Percentiles rank a stretch among this genome's conserved stretches.
These are phyloP conservation scores for Plecotus auritus DNA, from an alignment of 2,113 vertebrate genomes.

Conservation along the genomic window DNA sequence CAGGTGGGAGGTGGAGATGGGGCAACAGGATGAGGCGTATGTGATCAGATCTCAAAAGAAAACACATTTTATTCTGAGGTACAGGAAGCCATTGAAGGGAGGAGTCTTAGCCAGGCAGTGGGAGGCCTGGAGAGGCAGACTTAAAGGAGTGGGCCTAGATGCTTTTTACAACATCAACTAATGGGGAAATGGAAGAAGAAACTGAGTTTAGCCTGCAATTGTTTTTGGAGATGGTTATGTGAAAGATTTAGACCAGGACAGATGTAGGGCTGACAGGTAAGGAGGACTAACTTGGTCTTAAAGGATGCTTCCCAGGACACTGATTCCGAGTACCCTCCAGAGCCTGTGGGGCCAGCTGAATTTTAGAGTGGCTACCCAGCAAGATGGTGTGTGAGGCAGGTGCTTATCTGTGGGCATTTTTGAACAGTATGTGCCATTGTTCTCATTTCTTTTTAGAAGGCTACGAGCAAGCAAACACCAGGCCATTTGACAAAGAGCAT, in stretches of 20 bases:
- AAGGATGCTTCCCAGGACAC: neutral
- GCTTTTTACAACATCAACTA: neutral
- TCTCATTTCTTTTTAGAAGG: neutral
- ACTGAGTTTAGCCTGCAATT: neutral
- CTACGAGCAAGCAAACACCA: neutral
- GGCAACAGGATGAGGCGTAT: neutral
- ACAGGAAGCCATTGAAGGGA: neutral
- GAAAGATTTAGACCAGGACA: neutral
- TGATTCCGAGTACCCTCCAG: neutral
- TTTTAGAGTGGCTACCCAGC: neutral
- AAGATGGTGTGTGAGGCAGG: neutral
- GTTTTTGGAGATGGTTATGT: neutral
- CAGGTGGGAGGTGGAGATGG: neutral
- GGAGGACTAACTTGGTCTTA: neutral
- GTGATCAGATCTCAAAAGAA: neutral
- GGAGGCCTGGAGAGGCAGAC: neutral
- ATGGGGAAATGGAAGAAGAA: neutral
- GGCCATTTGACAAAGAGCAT: neutral
- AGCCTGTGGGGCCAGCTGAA: neutral
- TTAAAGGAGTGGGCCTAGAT: neutral
- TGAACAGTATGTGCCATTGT: neutral
- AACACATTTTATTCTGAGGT: neutral
- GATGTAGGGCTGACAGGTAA: neutral
- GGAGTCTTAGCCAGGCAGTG: neutral
- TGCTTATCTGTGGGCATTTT: neutral